Base-by-base conservation (phyloP, 2,888 invertebrate genomes). In the Autographa pulchrina region DNA sequence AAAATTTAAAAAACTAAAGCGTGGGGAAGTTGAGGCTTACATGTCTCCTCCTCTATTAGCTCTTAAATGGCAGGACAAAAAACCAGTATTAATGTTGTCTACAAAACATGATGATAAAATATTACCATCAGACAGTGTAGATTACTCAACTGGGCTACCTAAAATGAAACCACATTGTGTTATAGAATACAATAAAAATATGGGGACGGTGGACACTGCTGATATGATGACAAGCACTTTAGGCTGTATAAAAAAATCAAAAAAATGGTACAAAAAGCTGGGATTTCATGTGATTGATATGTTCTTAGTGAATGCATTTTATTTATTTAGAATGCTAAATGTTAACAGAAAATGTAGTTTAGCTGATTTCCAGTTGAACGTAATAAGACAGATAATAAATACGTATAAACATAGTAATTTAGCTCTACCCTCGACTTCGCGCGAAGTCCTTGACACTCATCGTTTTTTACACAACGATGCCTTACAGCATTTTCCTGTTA, bases 251-350 rank as follows among this genome's bases (percentile, higher is more conserved):
- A 82, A 85, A 70, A 88, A 89, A 85, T 76, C 78, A 52, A 82
- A 78, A 35, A 88, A 89, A 79, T 89, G 88, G 86, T 86, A 89
- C 70, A 88, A 86, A 70, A 90, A 90, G 75, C 70, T 89, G 43
- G 88, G 84, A 68, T 85, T 90, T 71, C 88, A 88, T 58, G 64
- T 82, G 16, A 63, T 88, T 54, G 87, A 87, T 60, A 65, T 88
- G 71, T 68, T 68, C 9, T 63, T 68, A 63, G 59, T 68, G 4
- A 68, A 68, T 68, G 68, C 63, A 63, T 68, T 68, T 16, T 68
- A 68, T 68, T 62, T 68, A 14, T 52, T 63, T 59, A 68, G 16
- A 68, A 38, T 59, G 63, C 2, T 63, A 41, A 63, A 68, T 8
- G 9, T 14, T 48, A 48, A 68, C 18, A 35, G 7, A 63, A 68